Evolutionary conservation across 2,888 invertebrate species (phyloP), one percentile per base, ranked within the genome.

Genomic region (Morpho achilles): DNA sequence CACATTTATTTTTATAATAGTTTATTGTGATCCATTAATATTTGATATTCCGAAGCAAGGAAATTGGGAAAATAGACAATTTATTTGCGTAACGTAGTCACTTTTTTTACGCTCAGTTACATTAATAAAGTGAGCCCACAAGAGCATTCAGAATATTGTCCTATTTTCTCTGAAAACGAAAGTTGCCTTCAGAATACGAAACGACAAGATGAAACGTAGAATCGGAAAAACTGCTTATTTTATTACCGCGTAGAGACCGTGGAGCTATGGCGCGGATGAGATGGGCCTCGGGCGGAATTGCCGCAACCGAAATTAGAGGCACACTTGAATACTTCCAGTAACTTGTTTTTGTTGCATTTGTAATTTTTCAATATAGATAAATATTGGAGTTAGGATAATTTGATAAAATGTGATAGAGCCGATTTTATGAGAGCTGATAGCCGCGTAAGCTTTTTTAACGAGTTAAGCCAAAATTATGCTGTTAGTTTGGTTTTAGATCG

Each of bases 201-300:
- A 80, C 78, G 84, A 82, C 82, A 80, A 78, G 80, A 83, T 82
- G 86, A 84, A 85, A 80, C 79, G 79, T 77, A 69, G 79, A 85
- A 84, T 86, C 82, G 82, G 82, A 84, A 86, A 84, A 87, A 88
- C 87, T 87, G 87, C 86, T 88, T 87, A 88, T 87, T 89, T 89
- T 86, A 87, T 87, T 82, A 78, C 77, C 69, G 71, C 71, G 70
- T 76, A 54, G 54, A 54, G 54, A 42, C 54, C 54, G 54, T 54
- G 48, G 16, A 79, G 77, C 78, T 79, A 77, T 75, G 76, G 78
- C 76, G 76, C 79, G 80, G 77, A 77, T 77, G 70, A 81, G 72
- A 75, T 75, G 74, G 79, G 78, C 80, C 75, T 73, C 74, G 70
- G 69, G 72, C 70, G 72, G 72, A 75, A 79, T 76, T 74, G 79